Evolutionary conservation across 2,797 vertebrate genomes (phyloP).

Genomic region (Stomatorhinus walkeri): DNA sequence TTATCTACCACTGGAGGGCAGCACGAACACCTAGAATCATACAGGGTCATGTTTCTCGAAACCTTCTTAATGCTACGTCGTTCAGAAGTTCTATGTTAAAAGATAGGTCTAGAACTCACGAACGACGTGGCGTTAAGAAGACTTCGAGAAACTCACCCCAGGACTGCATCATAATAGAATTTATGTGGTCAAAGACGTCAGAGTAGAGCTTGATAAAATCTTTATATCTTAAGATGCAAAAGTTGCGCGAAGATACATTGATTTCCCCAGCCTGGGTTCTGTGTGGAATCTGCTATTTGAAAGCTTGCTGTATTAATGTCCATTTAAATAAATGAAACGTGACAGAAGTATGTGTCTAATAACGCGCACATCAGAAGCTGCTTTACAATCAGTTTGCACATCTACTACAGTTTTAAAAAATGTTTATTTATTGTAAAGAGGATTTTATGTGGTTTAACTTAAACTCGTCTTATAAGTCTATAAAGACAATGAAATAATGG

Average conservation of each 20-base stretch:
- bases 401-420: background rate
- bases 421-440: background rate
- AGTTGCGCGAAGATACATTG: background rate
- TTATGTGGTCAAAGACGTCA: background rate
- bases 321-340: background rate
- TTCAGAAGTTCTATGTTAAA: background rate
- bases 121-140: background rate
- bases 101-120: background rate
- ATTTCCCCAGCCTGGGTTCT: background rate
- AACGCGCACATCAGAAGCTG: background rate
- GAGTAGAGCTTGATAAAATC: background rate
- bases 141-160: background rate
- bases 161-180: background rate
- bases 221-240: background rate
- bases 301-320: background rate
- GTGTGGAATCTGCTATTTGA: background rate
- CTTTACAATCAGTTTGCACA: background rate
- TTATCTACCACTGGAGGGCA: slow-evolving; percentile 8
- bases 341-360: background rate
- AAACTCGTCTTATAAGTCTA: background rate
- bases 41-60: background rate
- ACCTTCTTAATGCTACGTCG: background rate
- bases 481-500: background rate
- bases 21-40: background rate
- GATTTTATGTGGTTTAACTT: background rate